Evolutionary conservation across 2,888 invertebrate genomes (phyloP), one percentile per base, ranked within the genome.

Genomic region (Tenthredo mesomela): DNA sequence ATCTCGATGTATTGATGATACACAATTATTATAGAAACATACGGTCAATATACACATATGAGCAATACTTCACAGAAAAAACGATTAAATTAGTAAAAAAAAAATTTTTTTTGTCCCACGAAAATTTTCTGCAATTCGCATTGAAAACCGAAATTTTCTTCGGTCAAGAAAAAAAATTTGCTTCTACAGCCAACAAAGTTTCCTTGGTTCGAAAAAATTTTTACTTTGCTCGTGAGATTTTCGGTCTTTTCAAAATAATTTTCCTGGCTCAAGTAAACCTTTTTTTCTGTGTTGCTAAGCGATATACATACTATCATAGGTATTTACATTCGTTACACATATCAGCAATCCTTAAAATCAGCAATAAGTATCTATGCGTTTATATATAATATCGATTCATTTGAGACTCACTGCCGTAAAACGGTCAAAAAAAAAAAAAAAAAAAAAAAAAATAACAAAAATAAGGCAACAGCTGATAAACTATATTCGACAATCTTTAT

Each of bases 221-320:
- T n/a, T n/a, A n/a, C n/a, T n/a, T n/a, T n/a, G n/a, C n/a, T n/a
- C n/a, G n/a, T n/a, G n/a, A n/a, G n/a, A n/a, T n/a, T n/a, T n/a
- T n/a, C n/a, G n/a, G n/a, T n/a, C n/a, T n/a, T n/a, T n/a, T n/a
- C n/a, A n/a, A n/a, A n/a, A n/a, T n/a, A n/a, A n/a, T n/a, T n/a
- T n/a, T n/a, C n/a, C n/a, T n/a, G n/a, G n/a, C n/a, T n/a, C n/a
- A n/a, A n/a, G n/a, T n/a, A n/a, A n/a, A n/a, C n/a, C n/a, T n/a
- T n/a, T n/a, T n/a, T n/a, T n/a, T n/a, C n/a, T n/a, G n/a, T n/a
- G n/a, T n/a, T n/a, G 29, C 67, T 67, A 67, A 67, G n/a, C 43
- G 43, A 73, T 25, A 73, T 43, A 43, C n/a, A 73, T 43, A 43
- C n/a, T 40, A 71, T 37, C 37, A 40, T 71, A 71, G 71, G 9